Base-by-base conservation (phyloP, 1,140 invertebrate species). In the Polypedilum pembai region DNA sequence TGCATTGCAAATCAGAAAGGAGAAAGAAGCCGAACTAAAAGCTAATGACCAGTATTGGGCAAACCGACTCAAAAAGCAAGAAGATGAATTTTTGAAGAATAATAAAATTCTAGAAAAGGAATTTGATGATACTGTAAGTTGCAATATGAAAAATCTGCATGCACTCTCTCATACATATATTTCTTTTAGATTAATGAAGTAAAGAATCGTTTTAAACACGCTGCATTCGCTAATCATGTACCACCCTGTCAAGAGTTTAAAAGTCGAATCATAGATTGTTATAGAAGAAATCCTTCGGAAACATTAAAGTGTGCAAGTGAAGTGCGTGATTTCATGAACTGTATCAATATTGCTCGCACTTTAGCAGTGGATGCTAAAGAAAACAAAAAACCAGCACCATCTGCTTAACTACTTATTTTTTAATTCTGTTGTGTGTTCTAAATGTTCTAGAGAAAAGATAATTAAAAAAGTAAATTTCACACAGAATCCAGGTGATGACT, bases 201-300 rank as follows among this genome's bases (percentile, higher is more conserved):
- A 4, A 80, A 80, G 41, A 81, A 80, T 74, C 79, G 81, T 8
- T 82, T 82, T 41, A 78, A 81, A 4, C 80, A 77, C 75, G 79
- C 81, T 15, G 77, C 80, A 0, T 77, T 79, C 7, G 73, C 77
- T 20, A 79, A 80, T 73, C 80, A 82, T 76, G 75, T 78, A 18
- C 82, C 83, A n/a, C 84, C 84, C 33, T 86, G 85, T 74, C 76
- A 81, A 41, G 80, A 83, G 10, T 80, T 82, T 18, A 85, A 83
- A 74, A 78, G 82, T 7, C 82, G 83, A 78, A 79, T 87, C 4
- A 76, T 85, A 3, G 82, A 85, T 75, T 87, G 86, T 75, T 86
- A 85, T 75, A 81, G 84, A 74, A 81, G 84, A 0, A 76, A 86
- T 83, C 84, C 85, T 63, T 82, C 80, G 18, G 83, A 86, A 78